Evolutionary conservation across 2,113 vertebrate species (phyloP).

Genomic region (Notiomystis cincta): DNA sequence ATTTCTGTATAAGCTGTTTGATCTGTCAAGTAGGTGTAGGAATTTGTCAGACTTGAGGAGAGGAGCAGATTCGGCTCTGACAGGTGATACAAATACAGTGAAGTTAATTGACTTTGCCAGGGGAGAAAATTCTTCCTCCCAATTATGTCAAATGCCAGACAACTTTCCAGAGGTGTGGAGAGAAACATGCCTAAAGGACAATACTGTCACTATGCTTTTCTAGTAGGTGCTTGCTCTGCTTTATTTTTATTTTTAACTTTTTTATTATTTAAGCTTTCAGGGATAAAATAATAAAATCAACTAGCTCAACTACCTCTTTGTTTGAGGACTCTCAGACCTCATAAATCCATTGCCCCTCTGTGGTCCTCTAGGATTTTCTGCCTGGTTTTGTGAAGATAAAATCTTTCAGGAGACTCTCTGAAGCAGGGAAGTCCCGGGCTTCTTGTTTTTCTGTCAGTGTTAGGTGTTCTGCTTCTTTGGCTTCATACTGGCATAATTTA

Average conservation of each 20-base stretch:
- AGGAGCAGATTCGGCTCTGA: neutral
- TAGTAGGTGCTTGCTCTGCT: neutral
- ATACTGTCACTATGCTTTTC: neutral
- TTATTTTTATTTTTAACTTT: neutral
- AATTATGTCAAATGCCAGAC: neutral
- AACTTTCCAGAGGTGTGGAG: neutral
- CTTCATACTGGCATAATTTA: neutral
- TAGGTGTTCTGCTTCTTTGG: neutral
- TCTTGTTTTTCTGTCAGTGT: neutral
- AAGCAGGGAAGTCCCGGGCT: neutral
- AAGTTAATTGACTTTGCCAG: conserved; percentile 26
- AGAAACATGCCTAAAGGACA: neutral
- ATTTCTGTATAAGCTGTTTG: neutral
- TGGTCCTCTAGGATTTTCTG: neutral
- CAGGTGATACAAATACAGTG: neutral
- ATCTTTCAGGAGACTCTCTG: neutral
- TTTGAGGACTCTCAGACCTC: neutral
- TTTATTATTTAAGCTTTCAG: neutral
- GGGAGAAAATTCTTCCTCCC: conserved; percentile 45
- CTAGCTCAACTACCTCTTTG: neutral
- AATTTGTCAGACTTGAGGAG: neutral
- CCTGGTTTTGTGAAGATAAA: neutral
- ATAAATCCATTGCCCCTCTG: neutral
- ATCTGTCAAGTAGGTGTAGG: conserved; percentile 26
- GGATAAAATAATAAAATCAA: neutral